These are phyloP conservation scores for Pollenia amentaria DNA, from an alignment of 2,888 invertebrate genomes.

Conservation along the genomic window DNA sequence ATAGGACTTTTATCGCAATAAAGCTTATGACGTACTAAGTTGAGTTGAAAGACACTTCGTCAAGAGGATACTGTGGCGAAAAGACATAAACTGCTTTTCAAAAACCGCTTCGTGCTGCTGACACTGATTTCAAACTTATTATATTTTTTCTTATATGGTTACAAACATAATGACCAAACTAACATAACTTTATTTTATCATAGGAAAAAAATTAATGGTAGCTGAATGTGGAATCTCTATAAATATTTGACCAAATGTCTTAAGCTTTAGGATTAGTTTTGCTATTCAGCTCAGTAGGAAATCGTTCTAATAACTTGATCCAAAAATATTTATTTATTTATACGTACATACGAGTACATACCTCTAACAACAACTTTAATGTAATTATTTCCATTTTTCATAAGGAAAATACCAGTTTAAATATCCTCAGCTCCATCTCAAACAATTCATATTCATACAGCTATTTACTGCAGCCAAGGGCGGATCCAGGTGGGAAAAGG, in stretches of 20 bases:
- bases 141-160: not conserved
- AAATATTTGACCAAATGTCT: not conserved
- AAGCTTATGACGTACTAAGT: too few species aligned
- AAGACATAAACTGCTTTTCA: too few species aligned
- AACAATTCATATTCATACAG: conserved; percentile 27
- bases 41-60: too few species aligned
- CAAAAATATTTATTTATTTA: not conserved
- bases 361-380: conserved; percentile 16
- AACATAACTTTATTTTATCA: not conserved
- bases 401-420: conserved; percentile 52
- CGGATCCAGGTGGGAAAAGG: too few species aligned
- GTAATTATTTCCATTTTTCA: conserved; percentile 57
- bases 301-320: conserved; percentile 62
- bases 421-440: conserved; percentile 6
- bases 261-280: not conserved
- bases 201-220: not conserved
- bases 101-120: too few species aligned
- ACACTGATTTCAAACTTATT: too few species aligned
- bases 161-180: not conserved
- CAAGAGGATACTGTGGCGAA: too few species aligned
- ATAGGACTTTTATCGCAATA: too few species aligned
- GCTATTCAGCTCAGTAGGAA: conserved; percentile 45
- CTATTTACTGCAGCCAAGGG: too few species aligned
- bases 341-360: not conserved
- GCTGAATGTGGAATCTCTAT: not conserved